Conservation (phyloP, 2,888 invertebrate genomes). For the Sceliomorpha sp. region DNA sequence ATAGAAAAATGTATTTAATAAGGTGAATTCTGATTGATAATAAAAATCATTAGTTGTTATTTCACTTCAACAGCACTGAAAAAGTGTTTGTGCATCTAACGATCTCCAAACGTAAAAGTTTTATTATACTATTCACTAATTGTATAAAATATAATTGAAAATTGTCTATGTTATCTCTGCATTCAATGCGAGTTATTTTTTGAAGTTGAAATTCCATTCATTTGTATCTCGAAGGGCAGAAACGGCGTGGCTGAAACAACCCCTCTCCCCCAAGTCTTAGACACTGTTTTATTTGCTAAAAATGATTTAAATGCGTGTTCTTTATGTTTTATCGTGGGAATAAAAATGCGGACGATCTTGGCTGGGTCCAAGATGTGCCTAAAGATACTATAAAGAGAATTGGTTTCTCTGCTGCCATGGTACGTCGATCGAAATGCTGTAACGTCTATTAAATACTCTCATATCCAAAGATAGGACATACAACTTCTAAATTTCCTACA, state of each 20-base stretch:
- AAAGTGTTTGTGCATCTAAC: too few species aligned
- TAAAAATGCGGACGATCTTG: conserved; percentile 61
- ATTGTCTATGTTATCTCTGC: background rate
- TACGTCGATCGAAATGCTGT: conserved; percentile 69
- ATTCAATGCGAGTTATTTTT: conserved; percentile 1
- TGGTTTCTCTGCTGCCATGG: conserved; percentile 53
- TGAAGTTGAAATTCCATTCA: background rate
- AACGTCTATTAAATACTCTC: conserved; percentile 67
- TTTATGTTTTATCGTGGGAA: conserved; percentile 28
- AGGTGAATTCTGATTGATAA: too few species aligned
- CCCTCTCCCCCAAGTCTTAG: conserved; percentile 51
- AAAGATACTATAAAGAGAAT: conserved; percentile 77
- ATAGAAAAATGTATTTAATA: too few species aligned
- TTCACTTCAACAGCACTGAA: too few species aligned
- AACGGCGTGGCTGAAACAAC: conserved; percentile 48
- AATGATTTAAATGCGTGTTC: conserved; percentile 56
- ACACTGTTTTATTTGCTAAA: conserved; percentile 45
- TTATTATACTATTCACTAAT: too few species aligned
- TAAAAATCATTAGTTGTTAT: too few species aligned
- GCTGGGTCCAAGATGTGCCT: conserved; percentile 77
- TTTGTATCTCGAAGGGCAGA: conserved; percentile 7
- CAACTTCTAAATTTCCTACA: too few species aligned
- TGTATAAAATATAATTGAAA: too few species aligned
- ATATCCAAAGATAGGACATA: conserved; percentile 35
- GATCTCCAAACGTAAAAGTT: too few species aligned